phyloP scores from a whole-genome alignment of 2,888 invertebrate genomes.

The Flexamia atlantica region DNA sequence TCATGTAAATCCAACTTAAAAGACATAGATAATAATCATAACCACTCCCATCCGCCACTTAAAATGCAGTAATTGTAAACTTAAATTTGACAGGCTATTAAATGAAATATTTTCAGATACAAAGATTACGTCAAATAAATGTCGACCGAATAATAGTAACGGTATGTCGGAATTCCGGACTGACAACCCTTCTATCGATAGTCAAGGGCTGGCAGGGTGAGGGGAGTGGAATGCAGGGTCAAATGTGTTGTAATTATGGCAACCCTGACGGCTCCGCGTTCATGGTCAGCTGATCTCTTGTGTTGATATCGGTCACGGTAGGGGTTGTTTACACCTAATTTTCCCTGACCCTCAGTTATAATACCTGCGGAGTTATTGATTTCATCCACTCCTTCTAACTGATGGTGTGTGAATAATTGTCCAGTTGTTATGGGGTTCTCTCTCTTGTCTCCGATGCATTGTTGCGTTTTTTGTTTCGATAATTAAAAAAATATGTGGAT shows the following conservation, averaged over 20 bases:
- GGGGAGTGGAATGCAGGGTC: constrained; percentile 12
- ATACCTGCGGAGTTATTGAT: not conserved
- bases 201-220: not conserved
- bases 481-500: too few relatives aligned
- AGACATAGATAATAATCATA: too few relatives aligned
- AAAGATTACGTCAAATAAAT: too few relatives aligned
- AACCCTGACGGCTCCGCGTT: constrained; percentile 22
- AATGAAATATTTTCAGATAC: too few relatives aligned
- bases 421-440: not conserved
- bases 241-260: constrained; percentile 20
- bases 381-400: not conserved
- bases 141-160: too few relatives aligned
- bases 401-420: not conserved
- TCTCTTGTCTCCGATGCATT: not conserved
- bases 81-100: too few relatives aligned
- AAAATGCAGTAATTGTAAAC: too few relatives aligned
- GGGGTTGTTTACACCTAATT: not conserved
- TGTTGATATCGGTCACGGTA: constrained; percentile 11
- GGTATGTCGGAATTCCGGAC: too few relatives aligned
- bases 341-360: not conserved
- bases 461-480: too few relatives aligned
- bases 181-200: constrained; percentile 1
- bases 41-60: too few relatives aligned
- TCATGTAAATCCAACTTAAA: too few relatives aligned
- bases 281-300: constrained; percentile 23